phyloP scores from a whole-genome alignment of 2,797 vertebrate species.

The Brachymystax lenok region DNA sequence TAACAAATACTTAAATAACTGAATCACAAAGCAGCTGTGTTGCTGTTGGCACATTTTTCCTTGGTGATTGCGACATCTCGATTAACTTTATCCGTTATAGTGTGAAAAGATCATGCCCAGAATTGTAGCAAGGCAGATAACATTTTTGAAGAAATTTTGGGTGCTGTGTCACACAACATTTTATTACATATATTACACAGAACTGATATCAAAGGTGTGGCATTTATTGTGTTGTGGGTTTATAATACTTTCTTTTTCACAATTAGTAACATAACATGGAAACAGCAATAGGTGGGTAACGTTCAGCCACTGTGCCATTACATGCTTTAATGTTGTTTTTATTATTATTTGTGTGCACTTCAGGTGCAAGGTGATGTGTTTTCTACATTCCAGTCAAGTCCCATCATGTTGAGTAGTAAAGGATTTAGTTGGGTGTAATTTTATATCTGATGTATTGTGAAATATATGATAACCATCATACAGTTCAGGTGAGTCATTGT shows the following conservation, averaged over 20 bases:
- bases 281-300: not conserved
- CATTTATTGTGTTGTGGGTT: constrained; percentile 26
- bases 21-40: constrained; percentile 31
- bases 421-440: not conserved
- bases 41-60: constrained; percentile 42
- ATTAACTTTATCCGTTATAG: constrained; percentile 24
- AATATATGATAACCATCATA: not conserved
- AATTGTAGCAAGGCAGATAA: constrained; percentile 23
- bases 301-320: not conserved
- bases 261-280: constrained; percentile 17
- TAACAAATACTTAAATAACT: constrained; percentile 23
- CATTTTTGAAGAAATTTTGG: no score
- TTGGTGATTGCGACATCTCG: constrained; percentile 16
- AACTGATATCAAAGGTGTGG: constrained; percentile 30
- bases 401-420: not conserved
- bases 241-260: constrained; percentile 6
- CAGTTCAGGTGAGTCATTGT: not conserved
- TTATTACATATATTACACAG: constrained; percentile 26
- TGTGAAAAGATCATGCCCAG: constrained; percentile 23
- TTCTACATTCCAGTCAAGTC: not conserved
- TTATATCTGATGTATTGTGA: not conserved
- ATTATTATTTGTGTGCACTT: not conserved
- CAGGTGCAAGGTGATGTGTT: not conserved
- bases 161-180: no score
- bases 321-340: not conserved